Base-by-base conservation (phyloP, 2,113 vertebrate species). In the Semicossyphus pulcher region DNA sequence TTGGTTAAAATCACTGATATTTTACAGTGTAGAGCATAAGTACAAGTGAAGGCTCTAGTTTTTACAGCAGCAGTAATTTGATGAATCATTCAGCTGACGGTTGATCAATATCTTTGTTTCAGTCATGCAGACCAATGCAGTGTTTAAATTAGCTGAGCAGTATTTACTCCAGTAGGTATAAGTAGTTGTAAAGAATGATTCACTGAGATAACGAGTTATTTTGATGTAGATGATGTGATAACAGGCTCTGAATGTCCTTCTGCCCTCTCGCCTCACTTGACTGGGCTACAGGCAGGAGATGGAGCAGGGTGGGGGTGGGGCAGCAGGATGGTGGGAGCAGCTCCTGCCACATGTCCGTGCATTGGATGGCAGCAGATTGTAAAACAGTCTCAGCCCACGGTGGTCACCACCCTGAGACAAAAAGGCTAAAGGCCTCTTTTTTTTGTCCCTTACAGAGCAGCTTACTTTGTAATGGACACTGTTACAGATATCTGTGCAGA, bases 311-410 rank as follows among this genome's bases (percentile, higher is more conserved):
- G 78, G 84, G 83, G 87, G 88, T 76, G 54, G 86, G 80, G 61
- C 72, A 36, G 76, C 56, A 34, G 41, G 70, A 63, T 44, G 48
- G 58, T 29, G 53, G 74, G 75, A 78, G 78, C 76, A 77, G 75
- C 78, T 80, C 37, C n/a, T 74, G 78, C 86, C 87, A 89, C 83
- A 91, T 90, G 89, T 85, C 87, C 44, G 57, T 71, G 59, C 65
- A 70, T 83, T 85, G 80, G 81, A 86, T 67, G 76, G 84, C 59
- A 84, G 75, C 84, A 86, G 77, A 89, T 78, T 88, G 83, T 58
- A 51, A 84, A 83, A 65, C 69, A 78, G 73, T 59, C 72, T 44
- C 65, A 68, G 56, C 51, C 42, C 1, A 3, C 4, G 5, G 42
- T 56, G 5, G 42, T 56, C 73, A 37, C 64, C 79, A 78, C 59